These are phyloP conservation scores for Leptinotarsa rubiginosa DNA, from an alignment of 2,888 invertebrate genomes.

Conservation along the genomic window DNA sequence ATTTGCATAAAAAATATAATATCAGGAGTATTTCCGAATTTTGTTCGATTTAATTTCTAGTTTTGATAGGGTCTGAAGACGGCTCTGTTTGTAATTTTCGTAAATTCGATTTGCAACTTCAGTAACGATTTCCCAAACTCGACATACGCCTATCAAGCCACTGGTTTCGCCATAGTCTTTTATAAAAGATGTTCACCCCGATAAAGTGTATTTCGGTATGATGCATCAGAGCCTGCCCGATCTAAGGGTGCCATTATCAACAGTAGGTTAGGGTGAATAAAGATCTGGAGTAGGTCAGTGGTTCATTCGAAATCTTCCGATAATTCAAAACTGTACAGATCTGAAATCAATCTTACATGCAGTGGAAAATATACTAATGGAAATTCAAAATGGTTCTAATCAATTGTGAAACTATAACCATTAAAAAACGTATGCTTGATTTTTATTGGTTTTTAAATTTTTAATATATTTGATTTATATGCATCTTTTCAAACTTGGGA, in stretches of 20 bases:
- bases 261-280: constrained; percentile 40
- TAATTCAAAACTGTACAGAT: constrained; percentile 10
- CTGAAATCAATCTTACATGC: too few species aligned
- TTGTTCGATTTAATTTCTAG: background rate
- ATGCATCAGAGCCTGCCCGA: constrained; percentile 26
- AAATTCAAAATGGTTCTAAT: too few species aligned
- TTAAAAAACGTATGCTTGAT: too few species aligned
- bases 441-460: too few species aligned
- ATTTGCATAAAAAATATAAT: background rate
- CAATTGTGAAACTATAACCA: too few species aligned
- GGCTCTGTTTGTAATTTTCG: background rate
- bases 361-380: too few species aligned
- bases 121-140: constrained; percentile 6
- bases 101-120: background rate
- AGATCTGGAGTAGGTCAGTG: constrained; percentile 56
- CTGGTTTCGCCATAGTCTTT: constrained; percentile 22
- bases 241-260: constrained; percentile 38
- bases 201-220: constrained; percentile 34
- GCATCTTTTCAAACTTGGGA: too few species aligned
- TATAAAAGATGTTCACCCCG: constrained; percentile 28
- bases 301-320: constrained; percentile 49
- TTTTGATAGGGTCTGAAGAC: background rate
- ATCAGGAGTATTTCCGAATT: background rate
- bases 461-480: too few species aligned
- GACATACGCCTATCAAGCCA: constrained; percentile 20